Base-by-base conservation (phyloP, 2,113 vertebrate genomes). In the Leptocoma aspasia region DNA sequence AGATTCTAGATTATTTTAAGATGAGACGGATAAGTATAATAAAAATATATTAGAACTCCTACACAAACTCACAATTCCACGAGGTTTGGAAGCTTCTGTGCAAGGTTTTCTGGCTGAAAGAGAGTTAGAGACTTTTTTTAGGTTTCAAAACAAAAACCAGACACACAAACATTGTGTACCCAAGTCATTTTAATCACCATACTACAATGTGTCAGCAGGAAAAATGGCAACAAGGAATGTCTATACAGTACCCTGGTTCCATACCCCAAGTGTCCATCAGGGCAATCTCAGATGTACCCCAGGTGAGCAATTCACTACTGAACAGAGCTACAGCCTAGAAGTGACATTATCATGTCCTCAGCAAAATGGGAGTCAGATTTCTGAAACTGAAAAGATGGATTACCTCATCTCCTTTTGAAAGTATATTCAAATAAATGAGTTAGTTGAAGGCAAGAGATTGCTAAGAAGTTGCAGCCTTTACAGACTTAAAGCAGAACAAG, bases 71-170 rank as follows among this genome's bases (percentile, higher is more conserved):
- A 99, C 99, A 99, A 96, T 98, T 99, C 99, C 96, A 99, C 98
- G 73, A 99, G 98, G 97, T 99, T 99, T 95, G 99, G 99, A 90
- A 99, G 99, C 97, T 99, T 99, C 98, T 99, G 99, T 82, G 98
- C 99, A 96, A 99, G 98, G 97, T 99, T 99, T 96, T 99, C 99
- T 95, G 99, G 99, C 99, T 99, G 97, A 97, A 98, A 98, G 94
- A 97, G 97, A 98, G 94, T 95, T 97, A 94, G 65, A 98, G 81
- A 96, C 39, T 78, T 89, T 97, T 83, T 85, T 97, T 97, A 96
- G 87, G 78, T 94, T 97, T 94, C 31, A 82, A 92, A 96, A 91
- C 76, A 94, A 90, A 93, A 85, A 85, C 8, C 26, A 82, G 73
- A 76, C 87, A 57, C 75, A 65, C 88, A 96, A 82, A 95, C 71